Percentiles rank a stretch among this genome's conserved stretches.
Evolutionary conservation across 2,113 vertebrate species (phyloP).

Genomic region (Herpailurus yagouaroundi): DNA sequence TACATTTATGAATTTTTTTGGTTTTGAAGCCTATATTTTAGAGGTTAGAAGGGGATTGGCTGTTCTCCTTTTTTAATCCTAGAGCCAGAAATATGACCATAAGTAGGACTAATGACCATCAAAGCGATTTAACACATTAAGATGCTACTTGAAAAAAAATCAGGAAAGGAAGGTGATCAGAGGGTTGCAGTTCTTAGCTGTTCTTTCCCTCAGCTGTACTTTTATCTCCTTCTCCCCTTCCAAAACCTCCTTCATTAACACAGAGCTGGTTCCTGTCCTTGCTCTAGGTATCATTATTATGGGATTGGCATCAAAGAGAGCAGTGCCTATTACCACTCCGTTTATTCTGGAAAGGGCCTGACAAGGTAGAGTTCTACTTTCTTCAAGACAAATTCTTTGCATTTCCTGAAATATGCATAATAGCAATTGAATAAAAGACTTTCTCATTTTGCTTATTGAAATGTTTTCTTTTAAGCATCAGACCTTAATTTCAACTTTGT

Average conservation of each 20-base stretch:
- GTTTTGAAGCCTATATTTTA: not conserved
- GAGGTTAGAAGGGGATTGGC: not conserved
- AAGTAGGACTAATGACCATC: not conserved
- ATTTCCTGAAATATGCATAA: conserved; percentile 19
- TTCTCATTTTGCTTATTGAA: conserved; percentile 15
- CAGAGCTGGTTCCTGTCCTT: not conserved
- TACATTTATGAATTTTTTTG: not conserved
- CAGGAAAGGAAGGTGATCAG: not conserved
- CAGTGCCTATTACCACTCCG: conserved; percentile 98
- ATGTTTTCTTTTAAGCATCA: conserved; percentile 39
- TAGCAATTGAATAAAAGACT: not conserved
- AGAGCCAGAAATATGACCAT: not conserved
- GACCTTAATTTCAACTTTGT: conserved; percentile 52
- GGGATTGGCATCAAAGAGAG: conserved; percentile 99
- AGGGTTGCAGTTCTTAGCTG: not conserved
- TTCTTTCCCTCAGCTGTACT: not conserved
- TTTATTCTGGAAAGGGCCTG: conserved; percentile 98
- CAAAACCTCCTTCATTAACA: conserved; percentile 22
- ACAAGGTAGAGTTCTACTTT: conserved; percentile 90
- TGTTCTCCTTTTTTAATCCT: not conserved
- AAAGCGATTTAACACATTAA: not conserved
- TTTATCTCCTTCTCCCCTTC: not conserved
- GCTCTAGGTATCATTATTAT: conserved; percentile 96
- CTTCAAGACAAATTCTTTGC: conserved; percentile 2
- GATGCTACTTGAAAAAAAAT: not conserved